Percentiles rank a stretch among this genome's conserved stretches.
These are phyloP conservation scores for Eilema depressum DNA, from an alignment of 2,888 invertebrate species.

Conservation along the genomic window DNA sequence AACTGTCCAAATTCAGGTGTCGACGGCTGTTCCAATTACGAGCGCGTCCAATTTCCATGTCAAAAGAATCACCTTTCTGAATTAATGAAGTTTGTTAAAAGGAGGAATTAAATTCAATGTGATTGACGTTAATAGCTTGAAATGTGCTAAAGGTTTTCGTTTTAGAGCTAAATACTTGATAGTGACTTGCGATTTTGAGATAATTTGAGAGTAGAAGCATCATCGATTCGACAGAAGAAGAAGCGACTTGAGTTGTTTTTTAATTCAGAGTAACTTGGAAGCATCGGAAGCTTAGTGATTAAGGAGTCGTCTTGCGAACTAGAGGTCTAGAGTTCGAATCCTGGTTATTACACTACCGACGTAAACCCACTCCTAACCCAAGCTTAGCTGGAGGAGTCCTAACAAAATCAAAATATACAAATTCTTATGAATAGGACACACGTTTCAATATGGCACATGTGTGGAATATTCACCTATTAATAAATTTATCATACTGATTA, in stretches of 20 bases:
- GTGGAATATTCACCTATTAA: background rate
- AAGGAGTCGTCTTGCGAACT: too few relatives aligned
- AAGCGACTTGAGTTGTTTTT: too few relatives aligned
- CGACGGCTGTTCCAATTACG: conserved; percentile 58
- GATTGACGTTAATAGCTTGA: conserved; percentile 33
- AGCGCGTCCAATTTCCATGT: conserved; percentile 61
- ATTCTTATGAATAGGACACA: background rate
- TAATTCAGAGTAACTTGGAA: too few relatives aligned
- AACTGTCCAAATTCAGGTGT: conserved; percentile 45
- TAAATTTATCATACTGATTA: background rate
- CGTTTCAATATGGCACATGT: background rate
- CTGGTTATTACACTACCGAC: too few relatives aligned
- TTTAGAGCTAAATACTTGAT: background rate
- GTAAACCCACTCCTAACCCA: too few relatives aligned
- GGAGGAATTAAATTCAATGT: conserved; percentile 33
- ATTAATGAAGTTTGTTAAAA: conserved; percentile 49
- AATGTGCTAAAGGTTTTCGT: conserved; percentile 13
- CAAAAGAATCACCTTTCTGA: conserved; percentile 60
- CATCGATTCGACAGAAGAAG: too few relatives aligned
- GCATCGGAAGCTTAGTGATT: too few relatives aligned
- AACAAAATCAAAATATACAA: background rate
- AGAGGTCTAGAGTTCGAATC: too few relatives aligned
- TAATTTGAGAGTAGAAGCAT: too few relatives aligned
- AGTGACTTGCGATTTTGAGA: background rate
- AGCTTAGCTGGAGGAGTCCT: too few relatives aligned